Percentiles rank a stretch among this genome's conserved stretches.
These are phyloP conservation scores for Pelecanoides urinatrix DNA, from an alignment of 2,113 vertebrate genomes.

Conservation along the genomic window DNA sequence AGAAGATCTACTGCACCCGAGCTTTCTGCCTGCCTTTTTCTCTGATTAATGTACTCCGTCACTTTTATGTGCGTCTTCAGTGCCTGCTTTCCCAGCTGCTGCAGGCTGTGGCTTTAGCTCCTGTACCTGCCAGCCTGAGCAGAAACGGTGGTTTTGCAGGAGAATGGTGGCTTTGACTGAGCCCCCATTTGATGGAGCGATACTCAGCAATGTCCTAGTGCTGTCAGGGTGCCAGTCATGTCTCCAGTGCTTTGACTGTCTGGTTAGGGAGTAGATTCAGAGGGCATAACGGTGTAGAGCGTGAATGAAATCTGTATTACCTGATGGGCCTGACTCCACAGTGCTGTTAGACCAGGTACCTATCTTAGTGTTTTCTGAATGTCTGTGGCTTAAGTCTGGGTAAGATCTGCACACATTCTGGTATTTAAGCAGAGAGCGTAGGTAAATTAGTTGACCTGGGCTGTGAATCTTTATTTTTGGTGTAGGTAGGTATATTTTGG, in stretches of 20 bases:
- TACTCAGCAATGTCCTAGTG: neutral
- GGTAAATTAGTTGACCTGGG: neutral
- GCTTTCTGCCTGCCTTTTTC: neutral
- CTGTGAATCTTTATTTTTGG: neutral
- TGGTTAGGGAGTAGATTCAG: neutral
- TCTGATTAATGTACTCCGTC: too few relatives aligned
- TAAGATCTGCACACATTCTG: neutral
- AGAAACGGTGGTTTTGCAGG: neutral
- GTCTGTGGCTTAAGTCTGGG: neutral
- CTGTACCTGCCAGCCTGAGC: neutral
- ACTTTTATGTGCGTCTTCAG: accelerated
- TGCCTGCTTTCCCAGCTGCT: neutral
- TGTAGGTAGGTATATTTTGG: neutral
- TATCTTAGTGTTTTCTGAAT: neutral
- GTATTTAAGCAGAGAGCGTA: neutral
- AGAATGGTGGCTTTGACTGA: neutral
- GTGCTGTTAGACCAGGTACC: neutral
- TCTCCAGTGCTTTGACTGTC: neutral
- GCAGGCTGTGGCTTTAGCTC: neutral
- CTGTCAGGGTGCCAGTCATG: neutral
- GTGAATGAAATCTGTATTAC: neutral
- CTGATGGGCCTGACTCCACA: neutral
- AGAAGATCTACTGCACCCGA: neutral
- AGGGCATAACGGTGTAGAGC: neutral
- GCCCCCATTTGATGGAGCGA: neutral